Percentiles rank a stretch among this genome's conserved stretches.
phyloP scores from a whole-genome alignment of 64 coral and sea anemone genomes.

The Pocillopora damicornis region DNA sequence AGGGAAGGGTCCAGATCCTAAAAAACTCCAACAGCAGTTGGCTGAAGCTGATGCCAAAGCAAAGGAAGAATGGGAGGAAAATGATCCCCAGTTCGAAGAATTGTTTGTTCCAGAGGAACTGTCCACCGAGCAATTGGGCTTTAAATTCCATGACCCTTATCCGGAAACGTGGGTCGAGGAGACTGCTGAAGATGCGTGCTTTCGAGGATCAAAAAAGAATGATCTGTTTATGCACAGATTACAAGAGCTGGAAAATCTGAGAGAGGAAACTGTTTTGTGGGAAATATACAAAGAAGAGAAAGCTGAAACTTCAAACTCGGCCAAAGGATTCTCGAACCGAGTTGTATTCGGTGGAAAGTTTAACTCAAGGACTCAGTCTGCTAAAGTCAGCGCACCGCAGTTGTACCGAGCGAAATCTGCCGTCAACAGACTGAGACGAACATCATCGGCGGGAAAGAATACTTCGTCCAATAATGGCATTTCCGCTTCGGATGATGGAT shows the following conservation, averaged over 20 bases:
- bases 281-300: conserved; percentile 76
- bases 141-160: conserved; percentile 82
- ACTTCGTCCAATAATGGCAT: conserved; percentile 5
- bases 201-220: conserved; percentile 73
- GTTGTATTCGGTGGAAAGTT: background rate
- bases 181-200: conserved; percentile 66
- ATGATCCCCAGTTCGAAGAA: conserved; percentile 61
- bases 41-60: conserved; percentile 45
- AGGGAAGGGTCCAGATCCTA: background rate
- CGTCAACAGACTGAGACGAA: conserved; percentile 57
- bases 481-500: conserved; percentile 48
- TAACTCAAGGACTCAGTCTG: conserved; percentile 30
- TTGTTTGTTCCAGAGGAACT: conserved; percentile 52
- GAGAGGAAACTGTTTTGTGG: conserved; percentile 72
- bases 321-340: conserved; percentile 15
- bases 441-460: conserved; percentile 55
- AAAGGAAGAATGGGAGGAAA: conserved; percentile 64
- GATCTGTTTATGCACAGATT: conserved; percentile 87
- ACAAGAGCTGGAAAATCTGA: conserved; percentile 68
- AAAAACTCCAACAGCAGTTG: conserved; percentile 51
- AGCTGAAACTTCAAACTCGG: background rate
- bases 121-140: conserved; percentile 23
- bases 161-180: conserved; percentile 84
- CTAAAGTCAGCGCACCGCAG: conserved; percentile 23
- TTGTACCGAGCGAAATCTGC: conserved; percentile 52